Evolutionary conservation across 2,797 vertebrate species (phyloP), one percentile per base, ranked within the genome.

Genomic region (Amniataba percoides): DNA sequence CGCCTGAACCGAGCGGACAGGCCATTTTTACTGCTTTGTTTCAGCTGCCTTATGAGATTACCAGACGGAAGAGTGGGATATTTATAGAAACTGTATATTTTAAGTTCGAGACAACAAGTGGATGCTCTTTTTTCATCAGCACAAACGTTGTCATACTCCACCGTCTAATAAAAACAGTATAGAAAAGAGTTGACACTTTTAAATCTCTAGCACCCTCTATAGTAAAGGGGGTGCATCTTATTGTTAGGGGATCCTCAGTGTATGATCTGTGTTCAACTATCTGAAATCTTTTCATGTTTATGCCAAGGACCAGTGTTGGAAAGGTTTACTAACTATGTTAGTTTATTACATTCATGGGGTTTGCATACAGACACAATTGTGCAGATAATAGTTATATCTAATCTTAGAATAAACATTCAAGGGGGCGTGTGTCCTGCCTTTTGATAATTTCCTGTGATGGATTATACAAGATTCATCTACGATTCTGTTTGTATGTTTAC

Each of bases 181-280:
- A 42, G 19, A 25, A 53, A 59, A 59, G 16, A 53, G 15, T 5
- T 8, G 3, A 21, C 43, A 60, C 23, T 86, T 81, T 60, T 80
- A 49, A 77, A 64, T 72, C 86, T 84, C 61, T 83, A 86, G 87
- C 87, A 73, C 90, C 83, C 76, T 87, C 90, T 88, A 43, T 73
- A 51, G 87, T 42, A 51, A 60, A 60, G 62, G 45, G 46, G 11
- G 10, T 58, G 58, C 31, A 71, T 55, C 11, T 67, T 63, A 7
- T 58, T 31, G 55, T 51, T 21, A 16, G 6, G 27, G 34, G 1
- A 4, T 42, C 18, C 5, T 15, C 18, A 34, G 23, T 49, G 11
- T 60, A 15, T 60, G 23, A 46, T n/a, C 1, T 13, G 15, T 25
- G 19, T 52, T 39, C 7, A 57, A 34, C 8, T 3, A 14, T 3